phyloP scores from a whole-genome alignment of 2,797 vertebrate species.

The Sebastes cheni region DNA sequence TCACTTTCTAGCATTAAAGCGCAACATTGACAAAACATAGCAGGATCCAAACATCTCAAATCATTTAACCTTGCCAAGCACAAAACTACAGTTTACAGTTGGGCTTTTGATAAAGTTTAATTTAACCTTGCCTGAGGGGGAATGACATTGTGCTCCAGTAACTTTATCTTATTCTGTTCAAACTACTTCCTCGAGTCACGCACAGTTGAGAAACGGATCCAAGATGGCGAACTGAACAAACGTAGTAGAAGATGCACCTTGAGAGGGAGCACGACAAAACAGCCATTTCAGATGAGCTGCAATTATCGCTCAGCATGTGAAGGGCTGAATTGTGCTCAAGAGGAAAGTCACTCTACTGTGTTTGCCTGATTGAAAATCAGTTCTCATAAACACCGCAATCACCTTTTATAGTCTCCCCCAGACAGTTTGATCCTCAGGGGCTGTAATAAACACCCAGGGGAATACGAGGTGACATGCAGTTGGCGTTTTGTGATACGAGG shows the following conservation, averaged over 20 bases:
- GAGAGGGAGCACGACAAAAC: slow-evolving; percentile 43
- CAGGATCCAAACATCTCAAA: slow-evolving; percentile 17
- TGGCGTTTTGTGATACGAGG: slow-evolving; percentile 43
- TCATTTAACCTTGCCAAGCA: slow-evolving; percentile 50
- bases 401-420: slow-evolving; percentile 69
- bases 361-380: slow-evolving; percentile 75
- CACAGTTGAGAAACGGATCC: slow-evolving; percentile 41
- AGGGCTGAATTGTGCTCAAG: slow-evolving; percentile 66
- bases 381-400: slow-evolving; percentile 75
- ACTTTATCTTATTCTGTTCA: slow-evolving; percentile 47
- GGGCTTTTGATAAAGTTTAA: slow-evolving; percentile 61
- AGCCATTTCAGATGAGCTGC: slow-evolving; percentile 64
- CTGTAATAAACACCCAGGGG: slow-evolving; percentile 58
- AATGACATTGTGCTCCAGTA: slow-evolving; percentile 49
- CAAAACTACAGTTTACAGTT: slow-evolving; percentile 52
- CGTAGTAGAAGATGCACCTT: slow-evolving; percentile 30
- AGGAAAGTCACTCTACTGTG: slow-evolving; percentile 63
- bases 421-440: slow-evolving; percentile 62
- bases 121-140: slow-evolving; percentile 63
- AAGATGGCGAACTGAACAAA: slow-evolving; percentile 15
- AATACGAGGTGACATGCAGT: slow-evolving; percentile 49
- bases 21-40: slow-evolving; percentile 10
- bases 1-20: slow-evolving; percentile 8
- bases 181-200: slow-evolving; percentile 39
- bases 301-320: slow-evolving; percentile 75